These are phyloP conservation scores for Ophiothrix spiculata DNA, from an alignment of 35 echinoderm and acorn worm species.

Conservation along the genomic window DNA sequence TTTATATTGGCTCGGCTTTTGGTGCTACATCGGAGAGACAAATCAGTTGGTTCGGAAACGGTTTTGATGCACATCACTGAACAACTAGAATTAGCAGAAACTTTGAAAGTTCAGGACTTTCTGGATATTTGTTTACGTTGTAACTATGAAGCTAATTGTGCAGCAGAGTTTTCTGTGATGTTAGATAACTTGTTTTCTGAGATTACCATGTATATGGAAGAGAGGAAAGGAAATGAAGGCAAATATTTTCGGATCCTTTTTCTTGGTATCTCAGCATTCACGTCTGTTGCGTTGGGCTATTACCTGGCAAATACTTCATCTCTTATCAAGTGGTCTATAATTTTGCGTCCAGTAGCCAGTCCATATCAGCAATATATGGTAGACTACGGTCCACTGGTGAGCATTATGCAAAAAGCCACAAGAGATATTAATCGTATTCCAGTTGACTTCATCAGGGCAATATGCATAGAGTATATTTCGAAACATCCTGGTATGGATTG, in stretches of 20 bases:
- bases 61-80: neutral
- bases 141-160: neutral
- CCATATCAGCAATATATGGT: neutral
- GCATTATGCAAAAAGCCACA: neutral
- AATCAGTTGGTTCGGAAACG: neutral
- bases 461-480: neutral
- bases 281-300: neutral
- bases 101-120: neutral
- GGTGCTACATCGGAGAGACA: neutral
- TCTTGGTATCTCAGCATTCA: neutral
- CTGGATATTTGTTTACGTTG: neutral
- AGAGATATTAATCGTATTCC: neutral
- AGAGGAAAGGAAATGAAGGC: no score
- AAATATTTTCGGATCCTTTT: neutral
- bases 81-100: neutral
- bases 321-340: neutral
- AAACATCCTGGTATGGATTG: neutral
- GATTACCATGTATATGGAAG: no score
- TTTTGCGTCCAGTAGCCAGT: neutral
- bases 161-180: neutral
- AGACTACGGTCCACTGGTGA: neutral
- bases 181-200: neutral
- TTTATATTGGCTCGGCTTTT: neutral
- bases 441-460: neutral
- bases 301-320: neutral